phyloP scores from a whole-genome alignment of 2,888 invertebrate species.

The Teleiodes luculella region DNA sequence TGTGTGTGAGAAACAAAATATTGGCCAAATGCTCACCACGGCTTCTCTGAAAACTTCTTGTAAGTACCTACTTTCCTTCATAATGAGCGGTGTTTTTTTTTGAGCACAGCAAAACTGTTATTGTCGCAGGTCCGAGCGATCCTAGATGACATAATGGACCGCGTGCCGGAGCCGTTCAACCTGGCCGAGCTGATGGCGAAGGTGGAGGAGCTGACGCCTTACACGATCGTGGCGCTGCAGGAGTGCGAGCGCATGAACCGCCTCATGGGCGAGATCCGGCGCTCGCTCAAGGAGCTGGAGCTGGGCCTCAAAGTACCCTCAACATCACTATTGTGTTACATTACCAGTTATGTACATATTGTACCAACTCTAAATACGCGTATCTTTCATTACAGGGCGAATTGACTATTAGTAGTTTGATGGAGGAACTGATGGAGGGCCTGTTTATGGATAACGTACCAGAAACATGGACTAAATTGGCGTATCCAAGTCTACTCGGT shows the following conservation, averaged over 20 bases:
- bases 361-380: background rate
- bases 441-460: slow-evolving; percentile 96
- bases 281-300: slow-evolving; percentile 90
- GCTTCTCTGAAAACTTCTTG: no score
- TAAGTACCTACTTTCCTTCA: no score
- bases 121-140: slow-evolving; percentile 81
- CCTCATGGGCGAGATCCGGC: slow-evolving; percentile 87
- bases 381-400: slow-evolving; percentile 83
- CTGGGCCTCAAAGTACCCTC: slow-evolving; percentile 88
- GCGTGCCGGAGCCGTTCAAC: slow-evolving; percentile 93
- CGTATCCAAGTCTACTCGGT: slow-evolving; percentile 92
- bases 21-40: no score
- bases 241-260: slow-evolving; percentile 97
- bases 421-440: slow-evolving; percentile 91
- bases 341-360: background rate
- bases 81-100: no score
- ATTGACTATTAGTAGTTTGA: slow-evolving; percentile 93
- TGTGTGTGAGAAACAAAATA: no score
- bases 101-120: no score
- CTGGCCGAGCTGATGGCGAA: slow-evolving; percentile 90
- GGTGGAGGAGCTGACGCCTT: slow-evolving; percentile 93
- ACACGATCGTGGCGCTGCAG: slow-evolving; percentile 93
- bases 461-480: slow-evolving; percentile 88
- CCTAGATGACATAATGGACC: slow-evolving; percentile 92
- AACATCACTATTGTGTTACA: background rate